These are phyloP conservation scores for Chrysoperla carnea DNA, from an alignment of 1,140 invertebrate species.

Conservation along the genomic window DNA sequence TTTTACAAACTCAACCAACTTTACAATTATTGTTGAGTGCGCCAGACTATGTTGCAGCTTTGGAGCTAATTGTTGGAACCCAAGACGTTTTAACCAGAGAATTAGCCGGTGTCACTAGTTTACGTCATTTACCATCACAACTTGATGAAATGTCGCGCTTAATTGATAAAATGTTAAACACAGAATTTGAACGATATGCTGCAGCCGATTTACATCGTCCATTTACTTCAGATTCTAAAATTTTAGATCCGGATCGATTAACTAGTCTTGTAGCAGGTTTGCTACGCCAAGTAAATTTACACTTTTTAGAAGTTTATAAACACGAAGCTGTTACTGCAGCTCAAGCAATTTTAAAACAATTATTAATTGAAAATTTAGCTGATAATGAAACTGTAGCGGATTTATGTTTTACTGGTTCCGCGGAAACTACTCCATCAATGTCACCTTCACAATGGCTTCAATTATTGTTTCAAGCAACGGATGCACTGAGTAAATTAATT, in stretches of 20 bases:
- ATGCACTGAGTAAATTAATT: constrained; percentile 37
- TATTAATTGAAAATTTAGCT: constrained; percentile 60
- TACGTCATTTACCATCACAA: constrained; percentile 88
- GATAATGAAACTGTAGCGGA: constrained; percentile 43
- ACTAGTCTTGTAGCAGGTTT: constrained; percentile 79
- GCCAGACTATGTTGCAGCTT: constrained; percentile 91
- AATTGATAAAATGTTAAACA: constrained; percentile 92
- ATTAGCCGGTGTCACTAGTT: constrained; percentile 79
- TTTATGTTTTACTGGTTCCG: constrained; percentile 42
- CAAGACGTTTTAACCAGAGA: constrained; percentile 86
- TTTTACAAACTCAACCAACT: constrained; percentile 94
- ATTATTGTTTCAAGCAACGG: constrained; percentile 56
- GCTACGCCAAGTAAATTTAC: constrained; percentile 65
- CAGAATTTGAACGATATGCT: constrained; percentile 86
- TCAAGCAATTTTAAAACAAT: constrained; percentile 76
- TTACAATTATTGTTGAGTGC: constrained; percentile 88
- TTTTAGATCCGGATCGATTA: constrained; percentile 69
- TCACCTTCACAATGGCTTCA: constrained; percentile 63
- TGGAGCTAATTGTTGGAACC: constrained; percentile 92
- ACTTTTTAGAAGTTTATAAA: constrained; percentile 77
- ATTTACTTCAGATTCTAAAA: constrained; percentile 37
- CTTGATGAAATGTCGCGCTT: constrained; percentile 91
- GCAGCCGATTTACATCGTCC: constrained; percentile 84
- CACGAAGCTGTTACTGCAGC: constrained; percentile 80
- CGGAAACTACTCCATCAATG: constrained; percentile 44